Base-by-base conservation (phyloP, 1,140 invertebrate species). In the Varroa destructor region DNA sequence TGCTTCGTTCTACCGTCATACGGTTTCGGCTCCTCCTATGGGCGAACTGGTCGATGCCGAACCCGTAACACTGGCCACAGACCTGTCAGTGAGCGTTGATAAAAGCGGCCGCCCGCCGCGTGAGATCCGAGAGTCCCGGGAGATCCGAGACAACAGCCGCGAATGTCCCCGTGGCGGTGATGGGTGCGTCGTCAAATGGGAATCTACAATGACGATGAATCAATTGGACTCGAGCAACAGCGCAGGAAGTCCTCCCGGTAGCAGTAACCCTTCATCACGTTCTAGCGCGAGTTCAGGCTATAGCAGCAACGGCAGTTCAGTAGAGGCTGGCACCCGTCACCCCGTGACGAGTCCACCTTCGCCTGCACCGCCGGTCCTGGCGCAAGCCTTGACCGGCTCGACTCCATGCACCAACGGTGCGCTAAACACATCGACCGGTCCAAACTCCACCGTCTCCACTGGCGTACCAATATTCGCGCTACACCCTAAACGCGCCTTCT, bases 401-500 rank as follows among this genome's bases (percentile, higher is more conserved):
- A 78, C 72, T 75, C 76, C 73, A 75, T 80, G 72, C 75, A 79
- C 43, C 76, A 81, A 77, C 74, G 78, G 70, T 76, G 79, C 71
- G 75, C 72, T 75, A 61, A 55, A 71, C 71, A 43, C 72, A 51
- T 51, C 4, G 4, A 3, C 46, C 8, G 46, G 46, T 51, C 8
- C 46, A 8, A 8, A 3, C 43, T 64, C 40, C 54, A 64, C 42
- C 40, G 71, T 43, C 72, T 80, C 75, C 75, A 81, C 77, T 6
- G 76, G 74, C 2, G 84, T 90, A 2, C 89, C 89, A 1, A 87
- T 89, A 40, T 91, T 91, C 78, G 87, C 87, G 0, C 80, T 92
- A 0, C 89, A 91, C 79, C 85, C 88, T 40, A 84, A 87, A 79
- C 91, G 91, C 25, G 86, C 88, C n/a, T 94, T 89, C 78, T 96